Conservation (phyloP, 2,113 vertebrate genomes). For the Erinaceus europaeus region DNA sequence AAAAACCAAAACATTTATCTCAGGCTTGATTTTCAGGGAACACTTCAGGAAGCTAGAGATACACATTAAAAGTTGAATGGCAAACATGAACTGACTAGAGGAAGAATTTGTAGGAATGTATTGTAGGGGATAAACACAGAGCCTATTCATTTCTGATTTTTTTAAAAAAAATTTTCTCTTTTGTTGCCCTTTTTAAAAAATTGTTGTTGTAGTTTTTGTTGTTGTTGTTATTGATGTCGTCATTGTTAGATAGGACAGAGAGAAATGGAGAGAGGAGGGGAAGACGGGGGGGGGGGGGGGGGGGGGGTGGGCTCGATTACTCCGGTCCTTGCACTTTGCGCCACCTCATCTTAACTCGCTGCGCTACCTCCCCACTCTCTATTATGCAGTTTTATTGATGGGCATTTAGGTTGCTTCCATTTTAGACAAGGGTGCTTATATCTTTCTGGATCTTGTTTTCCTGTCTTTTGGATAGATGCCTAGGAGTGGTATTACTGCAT, state of each 20-base stretch:
- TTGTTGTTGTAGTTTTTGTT: too few relatives aligned
- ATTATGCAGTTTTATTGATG: background rate
- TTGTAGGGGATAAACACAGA: background rate
- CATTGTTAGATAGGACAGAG: too few relatives aligned
- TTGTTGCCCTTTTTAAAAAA: too few relatives aligned
- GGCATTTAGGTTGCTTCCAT: background rate
- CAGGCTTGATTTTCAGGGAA: background rate
- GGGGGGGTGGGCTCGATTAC: too few relatives aligned
- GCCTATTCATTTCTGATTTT: background rate
- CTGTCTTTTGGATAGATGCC: background rate
- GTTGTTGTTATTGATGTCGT: too few relatives aligned
- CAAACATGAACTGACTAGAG: background rate
- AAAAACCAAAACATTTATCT: background rate
- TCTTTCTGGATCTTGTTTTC: background rate
- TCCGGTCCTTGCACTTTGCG: too few relatives aligned
- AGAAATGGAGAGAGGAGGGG: too few relatives aligned
- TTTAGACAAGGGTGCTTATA: too few relatives aligned
- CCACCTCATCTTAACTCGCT: too few relatives aligned
- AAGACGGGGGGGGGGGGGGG: too few relatives aligned
- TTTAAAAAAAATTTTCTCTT: too few relatives aligned
- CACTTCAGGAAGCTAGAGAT: background rate
- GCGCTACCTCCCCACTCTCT: too few relatives aligned
- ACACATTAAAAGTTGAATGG: background rate
- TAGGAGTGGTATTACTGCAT: background rate
- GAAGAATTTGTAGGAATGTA: background rate